Conservation (phyloP, 2,888 invertebrate genomes). For the Yponomeuta plumbellus region DNA sequence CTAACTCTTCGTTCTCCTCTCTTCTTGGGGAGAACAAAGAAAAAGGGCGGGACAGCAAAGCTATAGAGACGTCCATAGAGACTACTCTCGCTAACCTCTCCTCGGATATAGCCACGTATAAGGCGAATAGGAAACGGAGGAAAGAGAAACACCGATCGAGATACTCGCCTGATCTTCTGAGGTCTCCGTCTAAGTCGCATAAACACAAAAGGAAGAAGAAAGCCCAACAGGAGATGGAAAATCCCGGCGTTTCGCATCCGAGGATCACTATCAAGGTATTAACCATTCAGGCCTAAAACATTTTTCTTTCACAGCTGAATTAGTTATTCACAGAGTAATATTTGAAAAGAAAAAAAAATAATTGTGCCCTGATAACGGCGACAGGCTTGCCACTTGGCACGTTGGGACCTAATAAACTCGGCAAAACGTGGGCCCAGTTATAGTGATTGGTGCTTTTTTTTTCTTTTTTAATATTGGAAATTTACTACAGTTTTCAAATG, state of each 20-base stretch:
- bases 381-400: too few relatives aligned
- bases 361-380: too few relatives aligned
- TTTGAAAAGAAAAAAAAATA: too few relatives aligned
- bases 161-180: conserved; percentile 81
- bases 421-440: too few relatives aligned
- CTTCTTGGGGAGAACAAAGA: conserved; percentile 48
- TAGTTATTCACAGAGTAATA: too few relatives aligned
- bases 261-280: conserved; percentile 89
- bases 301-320: too few relatives aligned
- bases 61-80: conserved; percentile 67
- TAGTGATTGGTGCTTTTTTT: too few relatives aligned
- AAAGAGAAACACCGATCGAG: conserved; percentile 86
- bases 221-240: conserved; percentile 77
- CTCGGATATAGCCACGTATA: conserved; percentile 71
- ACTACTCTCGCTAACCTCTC: conserved; percentile 65
- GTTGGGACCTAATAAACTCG: too few relatives aligned
- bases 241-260: conserved; percentile 77
- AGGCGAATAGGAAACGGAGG: conserved; percentile 81
- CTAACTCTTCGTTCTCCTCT: conserved; percentile 69
- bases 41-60: conserved; percentile 62
- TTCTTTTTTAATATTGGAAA: too few relatives aligned
- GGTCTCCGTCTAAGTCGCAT: conserved; percentile 83
- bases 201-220: conserved; percentile 88
- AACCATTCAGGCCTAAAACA: too few relatives aligned
- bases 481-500: too few relatives aligned